phyloP scores from a whole-genome alignment of 2,888 invertebrate species.

The Athalia cordata region DNA sequence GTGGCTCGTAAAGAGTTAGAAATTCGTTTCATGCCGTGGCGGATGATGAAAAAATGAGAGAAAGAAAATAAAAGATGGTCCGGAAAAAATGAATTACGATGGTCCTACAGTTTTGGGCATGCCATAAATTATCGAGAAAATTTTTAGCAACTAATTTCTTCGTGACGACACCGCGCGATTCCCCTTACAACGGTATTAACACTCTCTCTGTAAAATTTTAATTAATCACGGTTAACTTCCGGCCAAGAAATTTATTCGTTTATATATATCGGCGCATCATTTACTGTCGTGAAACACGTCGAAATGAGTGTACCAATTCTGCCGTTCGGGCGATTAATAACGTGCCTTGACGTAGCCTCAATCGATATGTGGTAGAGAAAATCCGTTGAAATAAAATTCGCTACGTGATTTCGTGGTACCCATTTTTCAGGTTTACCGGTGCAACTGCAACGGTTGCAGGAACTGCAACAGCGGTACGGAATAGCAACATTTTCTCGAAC shows the following conservation, averaged over 20 bases:
- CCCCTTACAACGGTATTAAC: too few relatives aligned
- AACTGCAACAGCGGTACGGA: too few relatives aligned
- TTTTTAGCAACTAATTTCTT: too few relatives aligned
- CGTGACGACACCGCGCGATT: too few relatives aligned
- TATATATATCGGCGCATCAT: neutral
- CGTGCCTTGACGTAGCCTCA: conserved; percentile 3
- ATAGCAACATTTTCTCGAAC: neutral
- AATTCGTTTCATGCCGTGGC: conserved; percentile 11
- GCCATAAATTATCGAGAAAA: too few relatives aligned
- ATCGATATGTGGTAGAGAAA: neutral
- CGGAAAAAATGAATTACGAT: neutral
- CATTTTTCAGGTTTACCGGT: conserved; percentile 34
- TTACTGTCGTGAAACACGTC: neutral
- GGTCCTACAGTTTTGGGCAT: neutral
- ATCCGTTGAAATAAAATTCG: conserved; percentile 24
- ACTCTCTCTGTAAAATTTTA: too few relatives aligned
- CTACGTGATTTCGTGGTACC: conserved; percentile 1
- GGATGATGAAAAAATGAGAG: neutral
- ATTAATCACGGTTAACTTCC: conserved; percentile 18
- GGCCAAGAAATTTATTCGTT: conserved; percentile 1
- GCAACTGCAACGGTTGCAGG: neutral
- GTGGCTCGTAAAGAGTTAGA: neutral
- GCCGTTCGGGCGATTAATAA: neutral
- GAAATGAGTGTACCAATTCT: conserved; percentile 2
- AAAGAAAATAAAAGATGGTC: neutral